Evolutionary conservation across 1,140 invertebrate genomes (phyloP), one percentile per base, ranked within the genome.

Genomic region (Sinonovacula constricta): DNA sequence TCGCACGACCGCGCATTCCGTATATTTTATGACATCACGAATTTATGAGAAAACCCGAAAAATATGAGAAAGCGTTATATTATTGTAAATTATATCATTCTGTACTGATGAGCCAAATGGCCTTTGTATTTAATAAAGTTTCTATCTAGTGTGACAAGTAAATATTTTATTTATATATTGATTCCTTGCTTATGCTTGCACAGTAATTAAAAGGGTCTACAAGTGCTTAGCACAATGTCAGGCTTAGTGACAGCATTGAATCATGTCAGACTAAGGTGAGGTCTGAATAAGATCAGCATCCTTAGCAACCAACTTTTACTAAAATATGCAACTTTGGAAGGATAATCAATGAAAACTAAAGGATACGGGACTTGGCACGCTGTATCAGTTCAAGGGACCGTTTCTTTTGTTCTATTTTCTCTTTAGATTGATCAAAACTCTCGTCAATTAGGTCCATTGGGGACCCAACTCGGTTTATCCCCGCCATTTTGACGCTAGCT

Each of bases 361-460:
- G 83, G 86, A 88, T 88, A 89, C 88, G 87, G n/a, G 88, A 89
- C 60, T 84, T 85, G 36, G 79, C 80, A 74, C 83, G 36, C 78
- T 89, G 88, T 62, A 84, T 85, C 28, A 62, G 69, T 75, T 82
- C 59, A 22, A 88, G 70, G 53, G 80, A 65, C 67, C 63, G 75
- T 63, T 83, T 87, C 72, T 86, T 84, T 72, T 85, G 74, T 24
- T 81, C 76, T 3, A 85, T 56, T 62, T 79, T 57, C 65, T 85
- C 82, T 24, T 81, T 80, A 10, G 85, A 79, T 83, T 84, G 74
- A 56, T 85, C 82, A 36, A 85, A 71, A 76, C 81, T 83, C 72
- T 89, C 89, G 74, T 88, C 85, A 81, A 81, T 86, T 54, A 86
- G 28, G 63, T 88, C 83, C 86, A 90, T 90, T 26, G 88, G 87